Percentiles rank a stretch among this genome's conserved stretches.
These are phyloP conservation scores for Pseudocheirus occidentalis DNA, from an alignment of 2,797 vertebrate genomes.

Conservation along the genomic window DNA sequence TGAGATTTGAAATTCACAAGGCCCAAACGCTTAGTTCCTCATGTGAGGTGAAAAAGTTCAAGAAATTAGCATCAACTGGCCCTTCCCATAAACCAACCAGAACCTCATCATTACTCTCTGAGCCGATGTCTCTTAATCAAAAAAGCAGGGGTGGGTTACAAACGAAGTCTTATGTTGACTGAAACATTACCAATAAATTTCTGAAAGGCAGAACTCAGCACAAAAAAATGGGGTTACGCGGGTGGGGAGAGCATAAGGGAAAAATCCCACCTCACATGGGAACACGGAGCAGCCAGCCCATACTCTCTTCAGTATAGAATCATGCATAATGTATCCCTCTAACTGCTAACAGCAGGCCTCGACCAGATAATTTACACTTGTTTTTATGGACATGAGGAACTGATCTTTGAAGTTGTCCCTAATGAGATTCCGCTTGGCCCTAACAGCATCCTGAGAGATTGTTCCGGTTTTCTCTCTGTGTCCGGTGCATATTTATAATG, in stretches of 20 bases:
- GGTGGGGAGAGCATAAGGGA: background rate
- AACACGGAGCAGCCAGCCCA: constrained; percentile 67
- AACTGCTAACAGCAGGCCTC: constrained; percentile 86
- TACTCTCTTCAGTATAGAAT: constrained; percentile 79
- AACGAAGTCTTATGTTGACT: constrained; percentile 73
- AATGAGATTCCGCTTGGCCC: constrained; percentile 88
- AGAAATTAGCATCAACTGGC: constrained; percentile 63
- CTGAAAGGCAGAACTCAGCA: constrained; percentile 76
- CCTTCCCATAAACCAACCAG: constrained; percentile 58
- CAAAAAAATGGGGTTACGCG: constrained; percentile 63
- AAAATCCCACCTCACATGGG: constrained; percentile 65
- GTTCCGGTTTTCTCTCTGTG: constrained; percentile 82
- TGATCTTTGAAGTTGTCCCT: constrained; percentile 88
- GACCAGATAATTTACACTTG: constrained; percentile 89
- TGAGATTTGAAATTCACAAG: background rate
- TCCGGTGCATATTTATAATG: constrained; percentile 84
- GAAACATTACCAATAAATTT: constrained; percentile 79
- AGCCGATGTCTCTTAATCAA: constrained; percentile 71
- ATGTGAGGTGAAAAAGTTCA: constrained; percentile 40
- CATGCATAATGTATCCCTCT: constrained; percentile 88
- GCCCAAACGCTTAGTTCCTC: constrained; percentile 16
- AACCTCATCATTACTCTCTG: constrained; percentile 69
- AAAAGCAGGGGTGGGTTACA: constrained; percentile 71
- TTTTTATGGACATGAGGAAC: constrained; percentile 87
- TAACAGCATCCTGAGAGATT: constrained; percentile 87